Evolutionary conservation across 2,113 vertebrate species (phyloP).

Genomic region (Eolophus roseicapilla): DNA sequence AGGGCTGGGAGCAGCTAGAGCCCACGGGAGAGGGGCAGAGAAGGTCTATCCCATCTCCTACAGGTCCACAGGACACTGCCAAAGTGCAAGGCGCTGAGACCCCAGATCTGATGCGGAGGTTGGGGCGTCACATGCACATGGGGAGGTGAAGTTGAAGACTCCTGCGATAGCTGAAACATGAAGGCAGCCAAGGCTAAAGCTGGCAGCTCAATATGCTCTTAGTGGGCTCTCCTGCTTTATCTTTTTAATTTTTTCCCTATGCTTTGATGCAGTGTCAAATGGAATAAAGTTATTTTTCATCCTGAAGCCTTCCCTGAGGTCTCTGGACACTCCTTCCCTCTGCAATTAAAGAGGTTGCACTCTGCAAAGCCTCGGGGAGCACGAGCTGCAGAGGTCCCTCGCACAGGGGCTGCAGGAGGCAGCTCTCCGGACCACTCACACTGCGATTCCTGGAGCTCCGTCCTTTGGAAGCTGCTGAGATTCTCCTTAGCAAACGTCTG

Average conservation of each 20-base stretch:
- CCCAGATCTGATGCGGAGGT: neutral
- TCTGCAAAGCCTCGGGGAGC: neutral
- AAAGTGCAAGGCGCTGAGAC: neutral
- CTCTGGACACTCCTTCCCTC: neutral
- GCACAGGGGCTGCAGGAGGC: accelerated
- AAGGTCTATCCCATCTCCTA: neutral
- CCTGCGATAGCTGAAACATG: neutral
- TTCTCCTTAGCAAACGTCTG: neutral
- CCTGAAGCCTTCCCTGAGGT: neutral
- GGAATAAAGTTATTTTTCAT: neutral
- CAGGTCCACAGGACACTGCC: neutral
- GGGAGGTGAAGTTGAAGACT: neutral
- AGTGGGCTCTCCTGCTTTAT: neutral
- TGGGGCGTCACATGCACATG: neutral
- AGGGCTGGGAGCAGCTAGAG: neutral
- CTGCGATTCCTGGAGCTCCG: accelerated
- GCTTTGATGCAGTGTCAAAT: neutral
- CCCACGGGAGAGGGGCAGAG: neutral
- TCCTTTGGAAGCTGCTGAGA: neutral
- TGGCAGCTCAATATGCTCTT: neutral
- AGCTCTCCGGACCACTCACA: neutral
- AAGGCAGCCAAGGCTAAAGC: neutral
- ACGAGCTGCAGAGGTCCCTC: accelerated
- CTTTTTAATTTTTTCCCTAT: neutral
- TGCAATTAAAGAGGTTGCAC: neutral